A percentile compares a stretch with the other conserved stretches of the same genome.
Evolutionary conservation across 2,113 vertebrate species (phyloP).

Genomic region (Oncorhynchus gorbuscha): DNA sequence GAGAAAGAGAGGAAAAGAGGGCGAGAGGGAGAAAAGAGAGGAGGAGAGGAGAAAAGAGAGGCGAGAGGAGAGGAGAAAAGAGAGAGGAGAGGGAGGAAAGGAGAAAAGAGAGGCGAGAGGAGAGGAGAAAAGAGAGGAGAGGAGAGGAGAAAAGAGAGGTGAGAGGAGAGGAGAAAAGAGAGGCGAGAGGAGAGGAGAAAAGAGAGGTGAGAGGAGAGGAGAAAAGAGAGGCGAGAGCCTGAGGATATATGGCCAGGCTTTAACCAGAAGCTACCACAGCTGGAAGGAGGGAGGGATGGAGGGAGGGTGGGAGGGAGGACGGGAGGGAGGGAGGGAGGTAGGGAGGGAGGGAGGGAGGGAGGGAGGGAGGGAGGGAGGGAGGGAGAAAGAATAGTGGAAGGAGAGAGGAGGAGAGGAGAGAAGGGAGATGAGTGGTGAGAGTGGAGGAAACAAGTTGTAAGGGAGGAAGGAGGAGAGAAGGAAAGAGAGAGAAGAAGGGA

Average conservation of each 20-base stretch:
- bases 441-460: neutral
- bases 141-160: too few species aligned
- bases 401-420: neutral
- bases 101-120: too few species aligned
- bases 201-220: slow-evolving; percentile 1
- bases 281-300: slow-evolving; percentile 26
- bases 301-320: neutral
- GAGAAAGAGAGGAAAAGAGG: too few species aligned
- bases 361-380: neutral
- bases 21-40: too few species aligned
- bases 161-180: too few species aligned
- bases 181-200: too few species aligned
- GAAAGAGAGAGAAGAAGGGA: too few species aligned
- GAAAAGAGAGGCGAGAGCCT: neutral
- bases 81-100: too few species aligned
- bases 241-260: slow-evolving; percentile 43
- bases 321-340: neutral
- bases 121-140: too few species aligned
- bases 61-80: too few species aligned
- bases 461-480: neutral
- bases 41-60: too few species aligned
- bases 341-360: slow-evolving; percentile 13
- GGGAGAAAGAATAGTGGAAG: too few species aligned
- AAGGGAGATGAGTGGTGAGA: neutral
- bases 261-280: slow-evolving; percentile 47